These are phyloP conservation scores for Drosophila ustulata DNA, from an alignment of 2,888 invertebrate genomes.

Conservation along the genomic window DNA sequence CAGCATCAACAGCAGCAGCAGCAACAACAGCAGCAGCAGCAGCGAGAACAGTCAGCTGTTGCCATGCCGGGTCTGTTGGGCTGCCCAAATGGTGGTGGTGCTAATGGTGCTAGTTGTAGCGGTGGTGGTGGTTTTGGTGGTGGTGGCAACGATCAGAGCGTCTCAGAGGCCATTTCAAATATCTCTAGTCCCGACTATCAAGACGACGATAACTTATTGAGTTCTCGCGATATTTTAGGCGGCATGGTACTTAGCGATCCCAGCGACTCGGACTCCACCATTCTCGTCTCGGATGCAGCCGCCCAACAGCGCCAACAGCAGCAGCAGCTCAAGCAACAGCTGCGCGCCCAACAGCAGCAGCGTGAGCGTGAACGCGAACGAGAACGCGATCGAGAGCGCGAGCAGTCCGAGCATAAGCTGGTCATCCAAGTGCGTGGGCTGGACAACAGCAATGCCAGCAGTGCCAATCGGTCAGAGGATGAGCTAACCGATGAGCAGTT, in stretches of 20 bases:
- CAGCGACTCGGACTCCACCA: constrained; percentile 95
- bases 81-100: constrained; percentile 76
- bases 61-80: constrained; percentile 80
- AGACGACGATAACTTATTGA: constrained; percentile 93
- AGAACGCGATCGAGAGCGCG: constrained; percentile 80
- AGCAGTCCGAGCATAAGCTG: constrained; percentile 90
- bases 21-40: constrained; percentile 57
- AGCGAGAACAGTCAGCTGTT: constrained; percentile 55
- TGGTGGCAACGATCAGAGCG: constrained; percentile 90
- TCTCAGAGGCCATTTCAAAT: constrained; percentile 94
- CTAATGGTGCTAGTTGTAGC: constrained; percentile 55
- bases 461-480: constrained; percentile 82
- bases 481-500: constrained; percentile 85
- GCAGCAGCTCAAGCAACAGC: constrained; percentile 77
- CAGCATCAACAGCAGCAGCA: constrained; percentile 57
- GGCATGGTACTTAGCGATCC: constrained; percentile 94
- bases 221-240: constrained; percentile 90
- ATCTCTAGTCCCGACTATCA: constrained; percentile 96
- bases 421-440: constrained; percentile 91
- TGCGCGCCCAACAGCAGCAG: constrained; percentile 78
- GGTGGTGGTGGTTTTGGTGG: constrained; percentile 65
- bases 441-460: constrained; percentile 76
- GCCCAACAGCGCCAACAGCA: constrained; percentile 80
- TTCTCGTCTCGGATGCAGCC: constrained; percentile 91
- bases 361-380: constrained; percentile 85